phyloP scores from a whole-genome alignment of 2,888 invertebrate species.

The Mamestra brassicae region DNA sequence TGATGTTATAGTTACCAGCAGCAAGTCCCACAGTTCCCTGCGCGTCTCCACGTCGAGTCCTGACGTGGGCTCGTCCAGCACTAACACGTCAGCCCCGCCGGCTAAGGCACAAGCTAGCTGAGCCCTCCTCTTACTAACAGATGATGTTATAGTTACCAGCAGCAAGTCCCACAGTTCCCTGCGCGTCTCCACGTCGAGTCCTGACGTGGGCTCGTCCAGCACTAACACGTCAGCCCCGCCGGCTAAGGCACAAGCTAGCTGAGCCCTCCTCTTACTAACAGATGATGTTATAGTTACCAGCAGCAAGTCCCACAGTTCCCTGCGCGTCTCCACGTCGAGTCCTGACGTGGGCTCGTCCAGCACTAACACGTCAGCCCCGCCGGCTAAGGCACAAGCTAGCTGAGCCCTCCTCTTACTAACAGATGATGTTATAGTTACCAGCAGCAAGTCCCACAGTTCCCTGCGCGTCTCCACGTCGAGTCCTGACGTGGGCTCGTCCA shows the following conservation, averaged over 20 bases:
- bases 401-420: too few relatives aligned
- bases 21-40: constrained; percentile 75
- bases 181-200: constrained; percentile 78
- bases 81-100: constrained; percentile 92
- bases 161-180: too few relatives aligned
- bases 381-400: constrained; percentile 91
- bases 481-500: constrained; percentile 94
- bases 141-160: too few relatives aligned
- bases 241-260: constrained; percentile 84
- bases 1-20: constrained; percentile 22
- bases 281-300: too few relatives aligned
- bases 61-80: constrained; percentile 95
- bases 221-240: constrained; percentile 93
- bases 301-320: too few relatives aligned
- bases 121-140: constrained; percentile 91
- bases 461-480: constrained; percentile 79
- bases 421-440: too few relatives aligned
- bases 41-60: constrained; percentile 79
- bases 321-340: constrained; percentile 75
- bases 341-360: constrained; percentile 95
- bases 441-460: too few relatives aligned
- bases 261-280: too few relatives aligned
- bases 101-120: constrained; percentile 96
- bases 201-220: constrained; percentile 94
- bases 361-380: constrained; percentile 92